Percentiles rank a stretch among this genome's conserved stretches.
Conservation (phyloP, 2,113 vertebrate species). For the Pipra filicauda region DNA sequence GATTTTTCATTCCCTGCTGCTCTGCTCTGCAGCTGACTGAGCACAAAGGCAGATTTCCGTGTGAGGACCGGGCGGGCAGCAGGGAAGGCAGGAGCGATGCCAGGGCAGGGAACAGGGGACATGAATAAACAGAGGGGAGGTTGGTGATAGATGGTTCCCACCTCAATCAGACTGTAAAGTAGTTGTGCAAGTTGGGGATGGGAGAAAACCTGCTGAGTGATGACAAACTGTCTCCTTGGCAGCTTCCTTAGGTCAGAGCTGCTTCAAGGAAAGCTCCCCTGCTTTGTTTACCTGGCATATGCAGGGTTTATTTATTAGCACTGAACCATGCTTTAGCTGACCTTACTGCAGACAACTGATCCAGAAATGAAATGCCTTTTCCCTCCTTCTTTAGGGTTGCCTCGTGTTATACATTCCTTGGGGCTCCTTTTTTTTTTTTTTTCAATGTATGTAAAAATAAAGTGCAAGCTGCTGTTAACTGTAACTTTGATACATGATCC, state of each 20-base stretch:
- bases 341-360: background rate
- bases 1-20: background rate
- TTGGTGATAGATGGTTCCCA: background rate
- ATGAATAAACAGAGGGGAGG: background rate
- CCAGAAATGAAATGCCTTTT: background rate
- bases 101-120: background rate
- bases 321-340: background rate
- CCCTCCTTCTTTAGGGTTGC: background rate
- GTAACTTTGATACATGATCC: background rate
- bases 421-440: background rate
- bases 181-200: background rate
- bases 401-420: background rate
- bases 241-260: background rate
- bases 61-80: background rate
- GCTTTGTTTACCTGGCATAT: background rate
- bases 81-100: background rate
- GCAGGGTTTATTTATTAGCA: background rate
- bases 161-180: background rate
- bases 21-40: background rate
- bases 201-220: background rate
- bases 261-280: background rate
- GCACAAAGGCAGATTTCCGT: background rate
- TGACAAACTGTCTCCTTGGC: slow-evolving; percentile 14
- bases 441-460: background rate
- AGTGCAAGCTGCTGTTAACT: background rate